Evolutionary conservation across 92 coral and sea anemone species (phyloP), one percentile per base, ranked within the genome.

Genomic region (Phenganax stokvisi): DNA sequence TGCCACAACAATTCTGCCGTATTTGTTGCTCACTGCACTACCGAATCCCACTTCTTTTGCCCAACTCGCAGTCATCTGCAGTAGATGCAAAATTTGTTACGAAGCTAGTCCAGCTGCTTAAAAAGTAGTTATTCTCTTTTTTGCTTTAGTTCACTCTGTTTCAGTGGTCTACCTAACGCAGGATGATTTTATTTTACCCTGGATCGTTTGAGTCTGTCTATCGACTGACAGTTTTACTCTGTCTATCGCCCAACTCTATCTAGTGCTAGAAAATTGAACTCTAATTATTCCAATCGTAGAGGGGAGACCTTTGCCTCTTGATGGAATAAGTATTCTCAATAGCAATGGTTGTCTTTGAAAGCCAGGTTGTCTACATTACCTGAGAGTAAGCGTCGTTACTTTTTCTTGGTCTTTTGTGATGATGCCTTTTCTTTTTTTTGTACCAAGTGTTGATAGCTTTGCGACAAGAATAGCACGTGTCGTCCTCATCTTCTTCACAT

Each of bases 1-100:
- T 51, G 97, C 99, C 0, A 96, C 97, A 0, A 97, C 91, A 17
- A 96, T 90, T 77, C 92, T 87, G 27, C 99, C 99, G 83, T 85
- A 96, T 76, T 87, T 93, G 78, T 90, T 86, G 58, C 99, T 93
- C 8, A 92, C 91, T 12, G 99, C 92, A 16, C 96, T 96, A 20
- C 99, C 99, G 56, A 96, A 90, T 57, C 99, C 99, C 52, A 96
- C 54, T 86, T 96, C 99, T 65, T 62, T 62, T 62, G 73, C 74
- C 47, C 28, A 51, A n/a, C 69, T 65, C 52, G 83, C 25, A 52
- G 56, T 79, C 17, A 62, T 54, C 83, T 79, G 25, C 6, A 79
- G 52, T 31, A 6, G 57, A 56, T 57, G 59, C 55, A 3, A 31
- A 7, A 25, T 1, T 10, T 51, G 59, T 73, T 28, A 1, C 2